These are phyloP conservation scores for Eulacestoma nigropectus DNA, from an alignment of 2,113 vertebrate genomes.

Conservation along the genomic window DNA sequence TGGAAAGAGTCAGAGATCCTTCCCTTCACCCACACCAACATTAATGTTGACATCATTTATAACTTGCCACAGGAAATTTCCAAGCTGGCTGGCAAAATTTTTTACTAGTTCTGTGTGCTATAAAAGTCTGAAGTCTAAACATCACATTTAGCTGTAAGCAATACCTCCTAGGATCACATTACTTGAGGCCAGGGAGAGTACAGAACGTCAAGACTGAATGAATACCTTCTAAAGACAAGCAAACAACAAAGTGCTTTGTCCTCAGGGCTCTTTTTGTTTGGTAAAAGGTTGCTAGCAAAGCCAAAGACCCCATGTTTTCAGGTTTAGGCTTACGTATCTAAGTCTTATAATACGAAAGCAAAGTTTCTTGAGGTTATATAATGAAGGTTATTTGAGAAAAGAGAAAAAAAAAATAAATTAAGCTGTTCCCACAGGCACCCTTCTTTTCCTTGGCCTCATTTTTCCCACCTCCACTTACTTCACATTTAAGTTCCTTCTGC, in stretches of 20 bases:
- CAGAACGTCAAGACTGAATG: not conserved
- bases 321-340: not conserved
- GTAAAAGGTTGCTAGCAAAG: not conserved
- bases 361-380: not conserved
- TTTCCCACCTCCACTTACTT: not conserved
- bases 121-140: not conserved
- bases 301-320: not conserved
- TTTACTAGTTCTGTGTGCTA: not conserved
- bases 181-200: not conserved
- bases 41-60: not conserved
- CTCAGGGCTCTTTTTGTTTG: not conserved
- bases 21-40: not conserved
- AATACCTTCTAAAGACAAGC: not conserved
- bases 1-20: not conserved
- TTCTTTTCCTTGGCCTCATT: not conserved
- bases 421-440: not conserved
- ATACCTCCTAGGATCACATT: not conserved
- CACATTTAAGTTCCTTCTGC: not conserved
- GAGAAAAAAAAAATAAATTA: not conserved
- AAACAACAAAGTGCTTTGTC: not conserved
- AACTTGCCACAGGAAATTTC: not conserved
- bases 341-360: not conserved
- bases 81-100: not conserved
- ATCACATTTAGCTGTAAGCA: not conserved
- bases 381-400: not conserved